Percentiles rank a stretch among this genome's conserved stretches.
Evolutionary conservation across 2,888 invertebrate species (phyloP).

Genomic region (Conistra vaccinii): DNA sequence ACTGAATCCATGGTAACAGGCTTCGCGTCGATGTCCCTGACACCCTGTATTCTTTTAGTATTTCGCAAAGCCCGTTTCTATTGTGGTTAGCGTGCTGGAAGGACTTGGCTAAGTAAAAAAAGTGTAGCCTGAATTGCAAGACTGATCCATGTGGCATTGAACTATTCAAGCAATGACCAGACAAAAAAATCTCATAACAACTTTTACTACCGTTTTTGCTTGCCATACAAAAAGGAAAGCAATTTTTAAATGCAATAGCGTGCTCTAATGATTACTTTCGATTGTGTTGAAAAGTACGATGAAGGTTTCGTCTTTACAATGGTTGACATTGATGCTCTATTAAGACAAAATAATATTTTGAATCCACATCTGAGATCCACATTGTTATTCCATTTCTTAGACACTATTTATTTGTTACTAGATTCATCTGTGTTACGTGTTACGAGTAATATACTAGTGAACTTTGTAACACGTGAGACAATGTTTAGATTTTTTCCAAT

Average conservation of each 20-base stretch:
- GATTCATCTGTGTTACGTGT: no score
- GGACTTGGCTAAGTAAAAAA: background rate
- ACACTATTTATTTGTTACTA: background rate
- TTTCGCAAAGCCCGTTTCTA: no score
- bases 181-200: background rate
- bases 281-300: background rate
- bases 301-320: background rate
- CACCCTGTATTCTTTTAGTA: no score
- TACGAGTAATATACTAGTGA: no score
- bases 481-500: no score
- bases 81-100: no score
- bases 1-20: no score
- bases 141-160: background rate
- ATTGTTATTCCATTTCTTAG: background rate
- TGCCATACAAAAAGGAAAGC: constrained; percentile 14
- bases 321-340: background rate
- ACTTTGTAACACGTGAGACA: no score
- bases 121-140: background rate
- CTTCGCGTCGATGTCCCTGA: no score
- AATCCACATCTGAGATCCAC: background rate
- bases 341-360: background rate
- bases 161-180: constrained; percentile 8
- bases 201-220: constrained; percentile 9
- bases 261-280: constrained; percentile 12
- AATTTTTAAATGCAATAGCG: constrained; percentile 3